Base-by-base conservation (phyloP, 2,888 invertebrate species). In the Lingula anatina region DNA sequence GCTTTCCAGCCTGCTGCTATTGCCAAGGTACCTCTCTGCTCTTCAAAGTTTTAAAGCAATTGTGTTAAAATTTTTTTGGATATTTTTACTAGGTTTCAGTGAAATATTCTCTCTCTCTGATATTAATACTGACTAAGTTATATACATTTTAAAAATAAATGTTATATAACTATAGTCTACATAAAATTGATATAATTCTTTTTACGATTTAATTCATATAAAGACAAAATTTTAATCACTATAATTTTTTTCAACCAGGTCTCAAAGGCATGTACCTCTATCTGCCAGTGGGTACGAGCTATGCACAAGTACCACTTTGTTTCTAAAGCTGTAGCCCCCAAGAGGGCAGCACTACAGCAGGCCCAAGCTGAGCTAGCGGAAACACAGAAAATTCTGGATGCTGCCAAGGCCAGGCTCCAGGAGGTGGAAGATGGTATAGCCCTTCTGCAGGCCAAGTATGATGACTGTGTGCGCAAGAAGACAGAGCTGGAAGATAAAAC, bases 251-350 rank as follows among this genome's bases (percentile, higher is more conserved):
- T n/a, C n/a, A n/a, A n/a, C 1, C 67, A 85, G 84, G 85, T 86
- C 12, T 89, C 88, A 0, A 88, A 87, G 73, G 88, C 88, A 0
- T 88, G 88, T 67, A 85, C 84, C 56, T 88, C 87, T 1, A 79
- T 91, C 1, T 91, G 91, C 65, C 86, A 89, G 81, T 91, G 91
- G 91, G 85, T 59, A 1, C 54, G 76, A 51, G 78, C 78, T 52
- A 78, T 78, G 78, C 71, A 78, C 66, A 76, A 78, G 56, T 78
- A 77, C 56, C 74, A 78, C 62, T 73, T 73, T 56, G 76, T 78
- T 5, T 70, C 76, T n/a, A 73, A 61, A 54, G 69, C 64, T 44
- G 77, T 78, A 28, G 75, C 73, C 18, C 77, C 77, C 3, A 76
- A 78, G 59, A 54, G 77, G 31, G 76, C 71, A 52, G 69, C 69